Percentiles rank a stretch among this genome's conserved stretches.
Conservation (phyloP, 2,888 invertebrate genomes). For the Conomelus anceps region DNA sequence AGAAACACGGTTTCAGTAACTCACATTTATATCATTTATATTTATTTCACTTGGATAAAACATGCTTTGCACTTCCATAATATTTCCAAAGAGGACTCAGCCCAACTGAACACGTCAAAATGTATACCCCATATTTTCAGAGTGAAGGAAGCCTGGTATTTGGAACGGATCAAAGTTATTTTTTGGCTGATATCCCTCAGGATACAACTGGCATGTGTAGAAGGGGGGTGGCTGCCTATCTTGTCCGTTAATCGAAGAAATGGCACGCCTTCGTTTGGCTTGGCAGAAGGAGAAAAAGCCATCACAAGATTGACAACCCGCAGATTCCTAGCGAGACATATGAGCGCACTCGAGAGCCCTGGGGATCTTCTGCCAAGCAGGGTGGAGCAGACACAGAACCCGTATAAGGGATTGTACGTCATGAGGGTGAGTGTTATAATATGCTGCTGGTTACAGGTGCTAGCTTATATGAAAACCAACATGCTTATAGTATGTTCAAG, state of each 20-base stretch:
- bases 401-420: not conserved
- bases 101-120: not conserved
- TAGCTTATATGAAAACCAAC: not conserved
- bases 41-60: too few species aligned
- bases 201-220: not conserved
- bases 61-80: too few species aligned
- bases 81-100: not conserved
- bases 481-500: not conserved
- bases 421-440: not conserved
- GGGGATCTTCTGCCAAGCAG: not conserved
- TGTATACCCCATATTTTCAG: not conserved
- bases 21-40: too few species aligned
- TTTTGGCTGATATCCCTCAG: not conserved
- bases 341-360: not conserved
- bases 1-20: too few species aligned
- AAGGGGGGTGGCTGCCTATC: not conserved
- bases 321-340: not conserved
- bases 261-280: not conserved
- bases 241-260: not conserved
- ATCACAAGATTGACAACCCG: not conserved
- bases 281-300: not conserved
- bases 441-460: not conserved
- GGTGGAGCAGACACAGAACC: not conserved
- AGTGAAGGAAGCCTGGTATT: not conserved
- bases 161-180: not conserved